Conservation (phyloP, 2,888 invertebrate species). For the Heliconius sara region DNA sequence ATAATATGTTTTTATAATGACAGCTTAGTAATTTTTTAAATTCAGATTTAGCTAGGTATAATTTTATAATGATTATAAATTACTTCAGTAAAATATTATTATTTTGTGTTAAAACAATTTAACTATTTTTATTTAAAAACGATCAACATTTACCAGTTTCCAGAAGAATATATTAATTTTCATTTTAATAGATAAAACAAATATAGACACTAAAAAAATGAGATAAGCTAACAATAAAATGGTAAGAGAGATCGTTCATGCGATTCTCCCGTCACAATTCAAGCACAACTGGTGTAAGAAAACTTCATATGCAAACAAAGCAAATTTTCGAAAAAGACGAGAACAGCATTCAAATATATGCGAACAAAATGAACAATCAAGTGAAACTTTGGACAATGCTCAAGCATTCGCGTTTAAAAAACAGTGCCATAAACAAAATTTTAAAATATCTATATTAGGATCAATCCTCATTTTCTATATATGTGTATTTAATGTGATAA, state of each 20-base stretch:
- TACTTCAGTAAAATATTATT: background rate
- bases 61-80: background rate
- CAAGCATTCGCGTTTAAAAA: conserved; percentile 75
- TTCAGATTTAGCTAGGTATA: background rate
- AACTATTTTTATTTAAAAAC: background rate
- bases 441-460: conserved; percentile 59
- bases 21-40: background rate
- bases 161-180: conserved; percentile 4
- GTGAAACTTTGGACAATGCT: conserved; percentile 73
- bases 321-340: conserved; percentile 63
- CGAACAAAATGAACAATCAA: conserved; percentile 51
- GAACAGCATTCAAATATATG: conserved; percentile 27
- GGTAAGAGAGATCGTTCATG: conserved; percentile 75
- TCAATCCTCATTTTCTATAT: conserved; percentile 72
- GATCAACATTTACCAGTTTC: conserved; percentile 34
- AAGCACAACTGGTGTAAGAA: conserved; percentile 60
- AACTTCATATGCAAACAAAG: conserved; percentile 59
- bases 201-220: conserved; percentile 63
- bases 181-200: conserved; percentile 39
- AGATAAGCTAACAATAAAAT: conserved; percentile 71
- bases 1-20: background rate
- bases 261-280: conserved; percentile 70
- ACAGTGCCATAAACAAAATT: conserved; percentile 42
- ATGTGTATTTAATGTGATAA: conserved; percentile 79
- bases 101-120: background rate